Percentiles rank a stretch among this genome's conserved stretches.
Conservation (phyloP, 2,113 vertebrate species). For the Propithecus coquereli region DNA sequence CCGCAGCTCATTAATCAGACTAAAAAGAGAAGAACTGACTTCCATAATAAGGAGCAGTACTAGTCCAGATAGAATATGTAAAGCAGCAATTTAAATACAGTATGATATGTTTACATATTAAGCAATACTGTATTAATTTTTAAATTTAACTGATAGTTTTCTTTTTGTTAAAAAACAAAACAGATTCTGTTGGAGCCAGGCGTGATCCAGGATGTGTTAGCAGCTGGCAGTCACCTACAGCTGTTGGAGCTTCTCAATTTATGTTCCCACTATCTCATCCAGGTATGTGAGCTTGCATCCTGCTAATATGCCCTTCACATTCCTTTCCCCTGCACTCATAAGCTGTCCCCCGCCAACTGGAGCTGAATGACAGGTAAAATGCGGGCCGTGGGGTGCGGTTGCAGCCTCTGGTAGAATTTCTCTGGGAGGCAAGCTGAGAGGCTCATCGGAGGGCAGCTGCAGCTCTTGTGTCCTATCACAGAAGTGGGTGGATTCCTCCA, state of each 20-base stretch:
- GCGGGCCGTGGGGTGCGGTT: neutral
- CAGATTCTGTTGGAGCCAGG: conserved; percentile 95
- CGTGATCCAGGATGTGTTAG: conserved; percentile 95
- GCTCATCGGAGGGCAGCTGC: neutral
- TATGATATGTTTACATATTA: neutral
- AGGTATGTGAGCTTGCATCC: conserved; percentile 83
- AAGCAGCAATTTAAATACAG: neutral
- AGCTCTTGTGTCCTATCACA: neutral
- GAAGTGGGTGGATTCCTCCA: neutral
- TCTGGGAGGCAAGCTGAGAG: neutral
- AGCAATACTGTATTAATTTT: neutral
- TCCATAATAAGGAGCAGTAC: neutral
- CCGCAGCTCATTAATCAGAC: neutral
- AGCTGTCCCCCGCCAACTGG: neutral
- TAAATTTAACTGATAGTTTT: conserved; percentile 58
- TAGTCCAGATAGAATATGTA: neutral
- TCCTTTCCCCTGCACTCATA: neutral
- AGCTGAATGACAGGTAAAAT: neutral
- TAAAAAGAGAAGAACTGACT: neutral
- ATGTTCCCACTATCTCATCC: conserved; percentile 98
- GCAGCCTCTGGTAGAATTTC: neutral
- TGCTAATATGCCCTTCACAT: neutral
- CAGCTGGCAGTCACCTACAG: conserved; percentile 97
- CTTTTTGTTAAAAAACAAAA: conserved; percentile 61
- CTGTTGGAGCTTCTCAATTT: conserved; percentile 96